Base-by-base conservation (phyloP, 2,888 invertebrate genomes). In the Heliothis peltigera region DNA sequence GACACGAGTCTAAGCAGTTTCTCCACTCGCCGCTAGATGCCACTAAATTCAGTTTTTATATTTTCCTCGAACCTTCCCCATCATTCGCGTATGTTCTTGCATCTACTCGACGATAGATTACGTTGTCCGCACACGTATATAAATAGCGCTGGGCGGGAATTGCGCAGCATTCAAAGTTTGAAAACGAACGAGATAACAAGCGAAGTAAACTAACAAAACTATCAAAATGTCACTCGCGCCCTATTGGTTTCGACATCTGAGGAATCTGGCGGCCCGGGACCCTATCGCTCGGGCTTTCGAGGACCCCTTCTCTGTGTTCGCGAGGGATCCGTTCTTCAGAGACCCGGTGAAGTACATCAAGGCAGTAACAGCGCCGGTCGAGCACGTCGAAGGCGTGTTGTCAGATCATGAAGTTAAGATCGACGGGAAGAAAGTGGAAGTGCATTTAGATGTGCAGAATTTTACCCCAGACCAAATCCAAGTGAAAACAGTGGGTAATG, bases 391-490 rank as follows among this genome's bases (percentile, higher is more conserved):
- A 68, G 95, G 95, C 18, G 87, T 94, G 43, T 96, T 95, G 81
- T 95, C 96, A 19, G 95, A 95, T 15, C 95, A 95, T 0, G 96
- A 95, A 64, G 91, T 96, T 5, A 93, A 95, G 65, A 89, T 94
- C 19, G 96, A 96, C 82, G 96, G 96, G n/a, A 96, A 97, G 80
- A 96, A 96, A 66, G 97, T 97, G 72, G 96, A 97, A 84, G 96
- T 97, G 10, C 96, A 96, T 74, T 90, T 98, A 80, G 98, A 98
- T 84, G 97, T 98, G 0, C 96, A 97, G 82, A 97, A 98, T 79
- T 98, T 98, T 83, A 92, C 95, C n/a, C 98, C 98, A 0, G 96
- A 96, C 17, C 98, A 98, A 88, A 96, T 98, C 42, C 95, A 96
- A 8, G 97, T 98, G 19, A 98, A 97, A 88, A 97, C 97, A 0